A percentile compares a stretch with the other conserved stretches of the same genome.
phyloP scores from a whole-genome alignment of 2,113 vertebrate species.

The Mionectes macconnelli region DNA sequence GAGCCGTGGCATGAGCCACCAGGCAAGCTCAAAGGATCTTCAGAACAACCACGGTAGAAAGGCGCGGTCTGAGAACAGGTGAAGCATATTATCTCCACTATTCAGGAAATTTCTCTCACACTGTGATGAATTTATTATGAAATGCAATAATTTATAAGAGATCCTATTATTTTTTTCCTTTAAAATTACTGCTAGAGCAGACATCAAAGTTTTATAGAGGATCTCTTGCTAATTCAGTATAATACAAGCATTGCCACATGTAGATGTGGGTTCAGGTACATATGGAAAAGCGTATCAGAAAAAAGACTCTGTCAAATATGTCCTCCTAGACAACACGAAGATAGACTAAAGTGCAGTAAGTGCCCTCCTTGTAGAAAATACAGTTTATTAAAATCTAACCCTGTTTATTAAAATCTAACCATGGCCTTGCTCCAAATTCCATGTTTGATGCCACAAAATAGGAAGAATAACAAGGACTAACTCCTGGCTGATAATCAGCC shows the following conservation, averaged over 20 bases:
- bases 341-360: background rate
- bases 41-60: background rate
- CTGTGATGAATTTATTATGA: background rate
- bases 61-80: background rate
- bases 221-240: background rate
- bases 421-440: background rate
- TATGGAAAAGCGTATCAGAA: fast-evolving
- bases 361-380: background rate
- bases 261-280: background rate
- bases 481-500: background rate
- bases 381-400: background rate
- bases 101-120: background rate
- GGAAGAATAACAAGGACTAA: background rate
- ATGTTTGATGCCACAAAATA: background rate
- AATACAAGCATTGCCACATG: background rate
- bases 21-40: background rate
- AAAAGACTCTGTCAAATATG: background rate
- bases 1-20: background rate
- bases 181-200: background rate
- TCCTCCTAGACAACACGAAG: background rate
- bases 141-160: background rate
- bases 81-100: background rate
- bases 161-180: background rate
- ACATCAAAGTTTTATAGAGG: background rate
- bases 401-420: background rate